phyloP scores from a whole-genome alignment of 2,113 vertebrate genomes.

The Nicator chloris region DNA sequence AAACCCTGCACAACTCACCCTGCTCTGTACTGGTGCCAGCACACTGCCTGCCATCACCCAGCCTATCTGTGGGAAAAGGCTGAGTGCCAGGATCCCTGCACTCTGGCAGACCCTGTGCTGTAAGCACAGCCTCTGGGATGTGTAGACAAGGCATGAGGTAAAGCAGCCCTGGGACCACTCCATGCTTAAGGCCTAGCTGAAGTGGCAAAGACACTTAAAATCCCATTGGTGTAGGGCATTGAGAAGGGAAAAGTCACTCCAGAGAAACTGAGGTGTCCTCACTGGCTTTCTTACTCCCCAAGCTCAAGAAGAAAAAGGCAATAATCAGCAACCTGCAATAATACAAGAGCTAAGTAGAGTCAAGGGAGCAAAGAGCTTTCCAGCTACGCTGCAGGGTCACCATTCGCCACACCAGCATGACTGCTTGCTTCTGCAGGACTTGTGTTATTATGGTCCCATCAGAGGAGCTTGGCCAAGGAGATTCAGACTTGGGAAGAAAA shows the following conservation, averaged over 20 bases:
- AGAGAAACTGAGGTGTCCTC: not conserved
- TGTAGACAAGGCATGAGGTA: not conserved
- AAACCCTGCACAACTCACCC: not conserved
- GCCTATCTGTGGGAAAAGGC: slow-evolving; percentile 42
- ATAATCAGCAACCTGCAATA: not conserved
- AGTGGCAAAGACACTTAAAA: not conserved
- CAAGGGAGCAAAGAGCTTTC: not conserved
- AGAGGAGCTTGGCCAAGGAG: not conserved
- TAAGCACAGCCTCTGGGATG: not conserved
- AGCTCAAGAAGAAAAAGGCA: not conserved
- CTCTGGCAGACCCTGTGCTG: slow-evolving; percentile 27
- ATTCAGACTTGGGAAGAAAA: not conserved
- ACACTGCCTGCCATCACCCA: not conserved
- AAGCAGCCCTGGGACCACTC: not conserved
- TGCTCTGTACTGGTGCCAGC: slow-evolving; percentile 16
- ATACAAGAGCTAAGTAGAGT: not conserved
- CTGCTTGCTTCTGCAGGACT: not conserved
- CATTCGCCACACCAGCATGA: accelerated
- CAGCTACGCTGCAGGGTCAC: not conserved
- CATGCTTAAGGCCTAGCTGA: not conserved
- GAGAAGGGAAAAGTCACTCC: not conserved
- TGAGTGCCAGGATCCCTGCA: not conserved
- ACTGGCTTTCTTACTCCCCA: not conserved
- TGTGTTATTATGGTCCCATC: not conserved
- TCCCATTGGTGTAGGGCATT: not conserved